Base-by-base conservation (phyloP, 64 coral and sea anemone species). In the Montipora sp. region DNA sequence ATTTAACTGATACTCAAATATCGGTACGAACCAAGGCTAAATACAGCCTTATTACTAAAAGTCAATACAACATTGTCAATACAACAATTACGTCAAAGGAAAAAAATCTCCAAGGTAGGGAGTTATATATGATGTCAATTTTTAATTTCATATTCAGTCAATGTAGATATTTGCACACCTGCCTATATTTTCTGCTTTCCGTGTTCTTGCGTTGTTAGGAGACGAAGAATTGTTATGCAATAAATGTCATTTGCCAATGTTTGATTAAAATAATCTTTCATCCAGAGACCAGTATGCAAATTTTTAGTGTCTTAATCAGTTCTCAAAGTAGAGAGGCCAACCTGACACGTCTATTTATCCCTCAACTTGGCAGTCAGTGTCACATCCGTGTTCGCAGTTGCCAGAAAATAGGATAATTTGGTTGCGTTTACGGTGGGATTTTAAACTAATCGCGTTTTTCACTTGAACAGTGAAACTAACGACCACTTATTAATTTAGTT, bases 211-310 rank as follows among this genome's bases (percentile, higher is more conserved):
- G 82, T 85, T 85, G 82, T 71, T 47, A 71, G 45, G 82, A 46
- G 43, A 85, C 82, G 14, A 48, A 85, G 63, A 71, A 49, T 71
- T 71, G 59, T 19, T 70, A 85, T 72, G 82, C 19, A 27, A 71
- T 85, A 50, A 71, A n/a, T 47, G 59, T 47, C 24, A 67, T 51
- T 7, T 47, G 14, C 11, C 16, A n/a, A 3, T 67, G 16, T 84
- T 84, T 84, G 81, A 84, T 84, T 24, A 67, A 83, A 69, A 68
- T 48, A 36, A 7, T 22, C 5, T 71, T 71, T 85, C 82, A 61
- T 81, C 1, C 8, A 3, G 11, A 70, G 18, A 45, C 7, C 5
- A 71, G 66, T 85, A 85, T 85, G 82, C 82, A 71, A 85, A 85
- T 85, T 70, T 0, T 71, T 9, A 16, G 9, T 7, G 12, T 46